phyloP scores from a whole-genome alignment of 2,888 invertebrate species.

The Agrochola lychnidis region DNA sequence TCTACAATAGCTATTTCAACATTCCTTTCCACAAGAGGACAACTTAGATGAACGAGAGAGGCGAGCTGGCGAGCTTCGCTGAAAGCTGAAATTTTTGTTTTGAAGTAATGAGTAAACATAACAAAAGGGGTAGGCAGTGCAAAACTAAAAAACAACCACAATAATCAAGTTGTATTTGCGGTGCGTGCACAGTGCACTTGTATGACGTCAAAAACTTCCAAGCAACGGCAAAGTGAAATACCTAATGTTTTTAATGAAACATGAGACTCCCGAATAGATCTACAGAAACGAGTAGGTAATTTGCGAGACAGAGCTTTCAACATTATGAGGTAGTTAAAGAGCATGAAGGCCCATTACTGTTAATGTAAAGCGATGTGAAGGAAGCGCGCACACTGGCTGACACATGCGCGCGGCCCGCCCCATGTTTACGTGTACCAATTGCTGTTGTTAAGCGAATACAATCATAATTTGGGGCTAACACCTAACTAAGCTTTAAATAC shows the following conservation, averaged over 20 bases:
- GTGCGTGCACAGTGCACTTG: background rate
- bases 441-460: conserved; percentile 34
- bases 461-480: conserved; percentile 41
- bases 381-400: conserved; percentile 44
- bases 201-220: background rate
- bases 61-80: background rate
- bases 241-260: conserved; percentile 20
- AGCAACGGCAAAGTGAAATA: background rate
- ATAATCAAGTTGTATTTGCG: background rate
- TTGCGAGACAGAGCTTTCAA: conserved; percentile 59
- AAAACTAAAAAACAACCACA: background rate
- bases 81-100: background rate
- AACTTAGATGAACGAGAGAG: background rate
- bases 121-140: background rate
- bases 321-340: conserved; percentile 62
- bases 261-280: conserved; percentile 23
- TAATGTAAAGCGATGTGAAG: conserved; percentile 56
- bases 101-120: background rate
- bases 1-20: background rate
- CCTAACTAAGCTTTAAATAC: conserved; percentile 22
- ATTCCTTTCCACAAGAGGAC: background rate
- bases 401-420: conserved; percentile 41
- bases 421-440: conserved; percentile 51
- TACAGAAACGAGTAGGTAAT: conserved; percentile 46
- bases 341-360: conserved; percentile 56